Percentiles rank a stretch among this genome's conserved stretches.
Evolutionary conservation across 1,140 invertebrate species (phyloP).

Genomic region (Drosophila elegans): DNA sequence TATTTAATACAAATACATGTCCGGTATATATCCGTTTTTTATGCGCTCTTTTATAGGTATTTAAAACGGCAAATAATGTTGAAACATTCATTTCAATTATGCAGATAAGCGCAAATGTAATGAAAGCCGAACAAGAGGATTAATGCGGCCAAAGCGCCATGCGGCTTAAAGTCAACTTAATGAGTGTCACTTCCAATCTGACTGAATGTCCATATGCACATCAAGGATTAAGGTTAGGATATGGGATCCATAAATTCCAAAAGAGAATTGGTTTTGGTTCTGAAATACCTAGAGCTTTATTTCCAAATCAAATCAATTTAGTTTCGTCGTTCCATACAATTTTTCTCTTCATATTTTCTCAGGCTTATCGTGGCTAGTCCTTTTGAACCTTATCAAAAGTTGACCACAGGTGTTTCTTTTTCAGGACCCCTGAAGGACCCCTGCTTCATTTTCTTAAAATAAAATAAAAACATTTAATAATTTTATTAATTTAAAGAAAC

Average conservation of each 20-base stretch:
- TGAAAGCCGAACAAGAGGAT: constrained; percentile 80
- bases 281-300: too few relatives aligned
- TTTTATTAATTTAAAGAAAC: too few relatives aligned
- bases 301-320: too few relatives aligned
- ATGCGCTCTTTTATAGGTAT: constrained; percentile 16
- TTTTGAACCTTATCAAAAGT: too few relatives aligned
- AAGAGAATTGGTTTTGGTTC: background rate
- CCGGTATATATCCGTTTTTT: constrained; percentile 23
- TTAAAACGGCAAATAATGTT: constrained; percentile 65
- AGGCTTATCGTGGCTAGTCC: too few relatives aligned
- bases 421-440: too few relatives aligned
- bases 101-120: constrained; percentile 80
- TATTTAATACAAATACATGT: constrained; percentile 38
- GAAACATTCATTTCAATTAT: constrained; percentile 80
- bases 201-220: constrained; percentile 10
- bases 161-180: constrained; percentile 77
- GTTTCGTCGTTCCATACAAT: too few relatives aligned
- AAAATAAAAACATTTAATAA: too few relatives aligned
- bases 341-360: too few relatives aligned
- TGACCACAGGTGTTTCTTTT: too few relatives aligned
- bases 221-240: background rate
- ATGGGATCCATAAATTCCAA: background rate
- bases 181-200: constrained; percentile 53
- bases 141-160: constrained; percentile 54
- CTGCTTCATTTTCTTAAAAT: too few relatives aligned